Conservation (phyloP, 1,140 invertebrate genomes). For the Theocolax elegans region DNA sequence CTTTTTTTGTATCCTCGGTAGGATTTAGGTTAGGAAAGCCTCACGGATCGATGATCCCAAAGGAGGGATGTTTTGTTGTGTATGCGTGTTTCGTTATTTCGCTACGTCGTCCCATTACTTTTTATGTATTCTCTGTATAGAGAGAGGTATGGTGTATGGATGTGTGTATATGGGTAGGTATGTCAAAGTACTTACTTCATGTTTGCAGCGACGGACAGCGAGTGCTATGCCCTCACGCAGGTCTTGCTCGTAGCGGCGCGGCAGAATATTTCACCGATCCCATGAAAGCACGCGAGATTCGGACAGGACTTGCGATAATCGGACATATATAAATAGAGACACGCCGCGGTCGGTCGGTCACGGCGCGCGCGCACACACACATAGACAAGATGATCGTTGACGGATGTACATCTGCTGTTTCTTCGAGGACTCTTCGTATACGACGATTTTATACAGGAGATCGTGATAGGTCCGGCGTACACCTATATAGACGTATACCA, state of each 20-base stretch:
- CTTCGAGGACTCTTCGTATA: too few relatives aligned
- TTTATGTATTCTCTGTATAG: neutral
- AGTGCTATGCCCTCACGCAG: slow-evolving; percentile 64
- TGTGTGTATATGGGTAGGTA: neutral
- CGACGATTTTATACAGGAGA: too few relatives aligned
- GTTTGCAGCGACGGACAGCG: slow-evolving; percentile 60
- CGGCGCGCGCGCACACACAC: neutral
- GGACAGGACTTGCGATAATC: slow-evolving; percentile 64
- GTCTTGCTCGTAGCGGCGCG: slow-evolving; percentile 38
- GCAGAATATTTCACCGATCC: slow-evolving; percentile 64
- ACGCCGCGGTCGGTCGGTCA: neutral
- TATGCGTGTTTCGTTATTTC: too few relatives aligned
- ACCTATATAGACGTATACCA: too few relatives aligned
- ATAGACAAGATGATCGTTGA: neutral
- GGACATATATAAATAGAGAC: slow-evolving; percentile 60
- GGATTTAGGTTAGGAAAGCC: slow-evolving; percentile 35
- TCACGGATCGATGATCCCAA: neutral
- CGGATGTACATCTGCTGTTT: slow-evolving; percentile 1
- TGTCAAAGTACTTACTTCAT: slow-evolving; percentile 61
- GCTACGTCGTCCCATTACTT: slow-evolving; percentile 14
- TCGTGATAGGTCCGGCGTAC: too few relatives aligned
- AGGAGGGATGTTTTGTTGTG: neutral
- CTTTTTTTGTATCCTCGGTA: neutral
- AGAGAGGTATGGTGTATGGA: too few relatives aligned
- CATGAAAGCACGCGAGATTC: slow-evolving; percentile 67